Base-by-base conservation (phyloP, 2,797 vertebrate genomes). In the Mustela erminea region DNA sequence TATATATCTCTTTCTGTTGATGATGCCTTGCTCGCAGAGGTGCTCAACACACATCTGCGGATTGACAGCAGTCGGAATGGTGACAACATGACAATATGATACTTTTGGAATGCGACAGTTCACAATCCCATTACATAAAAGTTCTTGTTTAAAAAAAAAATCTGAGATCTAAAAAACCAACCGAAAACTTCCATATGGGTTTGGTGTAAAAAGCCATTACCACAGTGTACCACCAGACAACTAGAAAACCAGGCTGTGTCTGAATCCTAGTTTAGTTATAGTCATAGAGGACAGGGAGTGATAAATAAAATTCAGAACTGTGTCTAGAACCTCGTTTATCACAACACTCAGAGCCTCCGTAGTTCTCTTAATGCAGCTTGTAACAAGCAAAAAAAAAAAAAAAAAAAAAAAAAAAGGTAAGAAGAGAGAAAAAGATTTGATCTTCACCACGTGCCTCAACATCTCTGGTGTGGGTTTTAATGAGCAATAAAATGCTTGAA, bases 401-500 rank as follows among this genome's bases (percentile, higher is more conserved):
- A 17, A 52, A 60, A 35, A 20, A 1, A 56, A 8, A 41, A 29
- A 46, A 32, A 32, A 52, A 52, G 14, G 25, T 25, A 72, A 41
- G 1, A 25, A 74, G 13, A 83, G 32, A 96, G 17, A 86, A 1
- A 82, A 12, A 52, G 23, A 90, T 7, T 41, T 83, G 10, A 89
- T 81, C 93, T 96, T 94, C 70, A 87, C 87, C 52, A 54, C 49
- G 14, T 83, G 70, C 35, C 58, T 54, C 41, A 58, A 41, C 56
- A 25, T 78, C 60, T 87, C 62, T 93, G 38, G 85, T 54, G 72
- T 83, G 70, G 18, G 20, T 92, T 95, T 95, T 88, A 96, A 95
- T 86, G 41, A 92, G 54, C 81, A 93, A 77, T n/a, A 90, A 56
- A 88, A 87, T 62, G 27, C 2, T 66, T 82, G 83, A 70, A 75